A percentile compares a stretch with the other conserved stretches of the same genome.
phyloP scores from a whole-genome alignment of 2,888 invertebrate species.

The Polyommatus iphigenia region DNA sequence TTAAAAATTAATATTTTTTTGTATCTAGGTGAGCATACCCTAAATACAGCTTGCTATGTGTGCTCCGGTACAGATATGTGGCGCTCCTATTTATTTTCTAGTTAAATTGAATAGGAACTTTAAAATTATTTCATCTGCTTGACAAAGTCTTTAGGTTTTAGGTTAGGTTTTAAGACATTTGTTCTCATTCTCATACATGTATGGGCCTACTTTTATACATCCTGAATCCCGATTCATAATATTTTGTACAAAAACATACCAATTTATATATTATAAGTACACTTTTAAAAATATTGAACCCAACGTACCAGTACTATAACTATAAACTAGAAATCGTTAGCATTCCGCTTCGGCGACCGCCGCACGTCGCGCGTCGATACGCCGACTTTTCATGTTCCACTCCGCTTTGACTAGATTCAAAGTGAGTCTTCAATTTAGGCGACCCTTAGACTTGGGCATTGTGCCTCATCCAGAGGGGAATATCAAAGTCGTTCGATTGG shows the following conservation, averaged over 20 bases:
- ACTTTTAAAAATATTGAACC: not conserved
- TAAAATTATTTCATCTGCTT: too few species aligned
- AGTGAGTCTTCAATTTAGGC: conserved; percentile 58
- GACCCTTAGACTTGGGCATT: conserved; percentile 55
- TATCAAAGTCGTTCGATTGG: conserved; percentile 73
- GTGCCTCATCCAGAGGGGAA: conserved; percentile 58
- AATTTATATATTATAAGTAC: not conserved
- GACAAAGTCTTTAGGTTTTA: too few species aligned
- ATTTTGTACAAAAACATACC: not conserved
- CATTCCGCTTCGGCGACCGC: conserved; percentile 14
- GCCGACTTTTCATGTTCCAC: conserved; percentile 42
- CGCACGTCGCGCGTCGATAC: conserved; percentile 33
- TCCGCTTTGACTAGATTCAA: conserved; percentile 62
- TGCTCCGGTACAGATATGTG: too few species aligned
- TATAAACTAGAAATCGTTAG: not conserved
- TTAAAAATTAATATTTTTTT: too few species aligned
- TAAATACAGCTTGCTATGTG: too few species aligned
- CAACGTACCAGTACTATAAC: not conserved
- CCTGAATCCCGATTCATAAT: too few species aligned
- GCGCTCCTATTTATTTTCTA: too few species aligned
- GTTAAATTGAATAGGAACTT: too few species aligned
- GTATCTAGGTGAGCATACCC: too few species aligned
- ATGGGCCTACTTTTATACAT: too few species aligned
- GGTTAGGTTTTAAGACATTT: too few species aligned
- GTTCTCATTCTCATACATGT: too few species aligned